Conservation (phyloP, 2,888 invertebrate genomes). For the Machimus rusticus region DNA sequence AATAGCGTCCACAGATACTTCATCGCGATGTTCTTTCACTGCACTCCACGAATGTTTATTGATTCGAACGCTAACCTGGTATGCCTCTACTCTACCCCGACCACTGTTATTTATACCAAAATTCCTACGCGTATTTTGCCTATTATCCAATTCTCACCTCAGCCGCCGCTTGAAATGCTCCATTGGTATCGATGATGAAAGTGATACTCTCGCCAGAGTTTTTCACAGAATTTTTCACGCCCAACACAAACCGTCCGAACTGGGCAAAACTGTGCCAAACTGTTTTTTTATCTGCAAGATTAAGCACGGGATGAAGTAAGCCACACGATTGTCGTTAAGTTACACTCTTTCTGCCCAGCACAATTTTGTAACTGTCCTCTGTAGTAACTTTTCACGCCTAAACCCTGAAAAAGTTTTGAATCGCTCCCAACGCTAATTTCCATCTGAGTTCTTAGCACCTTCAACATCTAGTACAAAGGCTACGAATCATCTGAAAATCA, state of each 20-base stretch:
- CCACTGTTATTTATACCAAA: slow-evolving; percentile 33
- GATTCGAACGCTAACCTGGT: background rate
- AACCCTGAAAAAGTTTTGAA: slow-evolving; percentile 25
- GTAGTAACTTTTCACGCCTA: slow-evolving; percentile 16
- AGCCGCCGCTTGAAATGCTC: slow-evolving; percentile 30
- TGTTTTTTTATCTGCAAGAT: background rate
- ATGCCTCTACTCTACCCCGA: background rate
- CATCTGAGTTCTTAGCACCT: background rate
- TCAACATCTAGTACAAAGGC: background rate
- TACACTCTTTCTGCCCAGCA: background rate
- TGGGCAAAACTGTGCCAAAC: slow-evolving; percentile 34
- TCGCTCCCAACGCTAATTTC: background rate
- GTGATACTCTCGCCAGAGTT: slow-evolving; percentile 34
- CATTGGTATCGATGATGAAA: slow-evolving; percentile 44
- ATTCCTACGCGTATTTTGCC: background rate
- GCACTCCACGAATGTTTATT: background rate
- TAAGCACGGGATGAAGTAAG: background rate
- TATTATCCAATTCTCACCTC: slow-evolving; percentile 35
- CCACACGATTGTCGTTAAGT: background rate
- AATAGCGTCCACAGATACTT: slow-evolving; percentile 51
- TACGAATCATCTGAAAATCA: background rate
- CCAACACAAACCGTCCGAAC: background rate
- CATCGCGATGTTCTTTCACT: slow-evolving; percentile 27
- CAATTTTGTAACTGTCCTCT: slow-evolving; percentile 16
- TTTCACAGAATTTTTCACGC: slow-evolving; percentile 26